Conservation (phyloP, 2,113 vertebrate species). For the Aramus guarauna region DNA sequence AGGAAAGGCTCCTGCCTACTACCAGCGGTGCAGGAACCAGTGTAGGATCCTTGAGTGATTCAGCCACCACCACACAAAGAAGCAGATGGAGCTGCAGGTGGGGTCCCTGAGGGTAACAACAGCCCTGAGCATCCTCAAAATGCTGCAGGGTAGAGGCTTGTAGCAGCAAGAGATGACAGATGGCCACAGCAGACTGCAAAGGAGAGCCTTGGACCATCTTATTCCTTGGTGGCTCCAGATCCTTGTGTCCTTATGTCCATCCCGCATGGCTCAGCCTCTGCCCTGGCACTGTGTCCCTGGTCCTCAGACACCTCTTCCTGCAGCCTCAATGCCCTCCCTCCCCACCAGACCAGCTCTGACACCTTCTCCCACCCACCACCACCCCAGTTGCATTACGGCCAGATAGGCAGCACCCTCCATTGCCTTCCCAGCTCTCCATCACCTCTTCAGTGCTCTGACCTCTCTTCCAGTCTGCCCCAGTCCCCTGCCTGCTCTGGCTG, state of each 20-base stretch:
- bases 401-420: not conserved
- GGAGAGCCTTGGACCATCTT: not conserved
- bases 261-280: not conserved
- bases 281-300: not conserved
- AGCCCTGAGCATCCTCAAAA: not conserved
- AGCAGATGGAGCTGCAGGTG: not conserved
- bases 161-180: not conserved
- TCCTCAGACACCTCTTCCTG: not conserved
- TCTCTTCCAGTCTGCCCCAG: not conserved
- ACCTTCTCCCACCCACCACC: not conserved
- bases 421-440: not conserved
- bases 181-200: not conserved
- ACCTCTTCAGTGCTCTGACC: not conserved
- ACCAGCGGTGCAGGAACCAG: not conserved
- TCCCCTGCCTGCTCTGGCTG: not conserved
- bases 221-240: not conserved
- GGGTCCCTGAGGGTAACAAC: not conserved
- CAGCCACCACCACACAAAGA: not conserved
- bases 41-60: not conserved
- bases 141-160: not conserved
- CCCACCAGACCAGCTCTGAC: not conserved
- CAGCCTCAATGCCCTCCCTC: not conserved
- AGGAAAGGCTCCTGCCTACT: not conserved
- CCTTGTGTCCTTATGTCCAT: not conserved
- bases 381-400: not conserved